Base-by-base conservation (phyloP, 2,888 invertebrate genomes). In the Orthosia cruda region DNA sequence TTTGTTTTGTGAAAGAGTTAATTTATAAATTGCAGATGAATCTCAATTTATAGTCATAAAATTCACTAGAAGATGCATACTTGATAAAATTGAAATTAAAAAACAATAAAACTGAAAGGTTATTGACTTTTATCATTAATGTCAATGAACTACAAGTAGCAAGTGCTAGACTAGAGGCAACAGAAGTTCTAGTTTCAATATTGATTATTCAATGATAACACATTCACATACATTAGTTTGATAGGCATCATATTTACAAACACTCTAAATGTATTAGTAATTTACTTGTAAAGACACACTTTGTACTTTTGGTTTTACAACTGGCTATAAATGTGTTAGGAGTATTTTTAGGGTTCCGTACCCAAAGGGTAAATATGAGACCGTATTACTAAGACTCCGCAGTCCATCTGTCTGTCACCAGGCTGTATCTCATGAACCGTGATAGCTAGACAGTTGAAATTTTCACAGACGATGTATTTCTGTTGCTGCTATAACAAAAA, bases 181-280 rank as follows among this genome's bases (percentile, higher is more conserved):
- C 32, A 49, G 49, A 68, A 68, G 68, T 75, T 70, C 69, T 55
- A 66, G 49, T 72, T 81, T 68, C 47, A 66, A 54, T 75, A 84
- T 78, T 77, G 64, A 77, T 81, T 72, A 71, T 69, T 76, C 64
- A 76, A 80, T 58, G 68, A 71, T 75, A 57, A 61, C 16, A 63
- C 58, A 74, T 54, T 66, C 49, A 47, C 26, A 58, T 12, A 71
- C 12, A 72, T 32, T 65, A 15, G 49, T 52, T 45, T 66, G 26
- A 71, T 49, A 18, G 12, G 45, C 63, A 55, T 59, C 16, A 45
- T 75, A 70, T 57, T 45, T 76, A 77, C 45, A 32, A 62, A 52
- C 61, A 76, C 15, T 52, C 57, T 49, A 76, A 5, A 75, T 69
- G 9, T 7, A n/a, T 55, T n/a, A 32, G 7, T 45, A 20, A 69